Evolutionary conservation across 92 coral and sea anemone genomes (phyloP), one percentile per base, ranked within the genome.

Genomic region (Parazoanthus darwini): DNA sequence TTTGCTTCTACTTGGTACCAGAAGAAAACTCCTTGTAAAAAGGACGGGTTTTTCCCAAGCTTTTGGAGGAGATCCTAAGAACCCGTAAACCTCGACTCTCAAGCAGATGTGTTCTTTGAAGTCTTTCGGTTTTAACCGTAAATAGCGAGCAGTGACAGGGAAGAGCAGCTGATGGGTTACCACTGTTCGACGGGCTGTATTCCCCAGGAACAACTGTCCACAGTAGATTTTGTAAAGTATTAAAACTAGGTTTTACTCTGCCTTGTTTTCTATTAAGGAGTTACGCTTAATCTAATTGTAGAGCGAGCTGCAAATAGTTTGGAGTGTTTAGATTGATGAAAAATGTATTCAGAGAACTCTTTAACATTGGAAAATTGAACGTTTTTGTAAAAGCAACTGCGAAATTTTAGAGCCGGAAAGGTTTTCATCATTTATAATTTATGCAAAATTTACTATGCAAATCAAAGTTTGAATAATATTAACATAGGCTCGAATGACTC

Each of bases 111-210:
- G 88, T 13, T 89, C 83, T 33, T 51, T 67, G 70, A 71, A 92
- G 26, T 90, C 82, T 89, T 92, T 91, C 80, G 96, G 96, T 33
- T 88, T 91, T 38, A 94, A 65, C 38, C 92, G 89, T 39, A 94
- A 85, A 39, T 77, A 79, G 8, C 89, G 93, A 71, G 94, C 86
- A 65, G 80, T 80, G 82, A 94, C 80, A 56, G 94, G 92, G 26
- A 80, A 82, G 84, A 89, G 74, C 67, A 92, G 74, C 66, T 66
- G 66, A 73, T 92, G 92, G 7, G 89, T 88, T 35, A 86, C 86
- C 35, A 89, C 81, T 68, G 72, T 68, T 18, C 89, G 88, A 18
- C 89, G 82, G 14, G 88, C 73, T 67, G 88, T 33, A 71, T 89
- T 90, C 29, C 94, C 94, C 78, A 92, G 78, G 81, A 92, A 89